phyloP scores from a whole-genome alignment of 2,888 invertebrate species.

The Taenaris catops region DNA sequence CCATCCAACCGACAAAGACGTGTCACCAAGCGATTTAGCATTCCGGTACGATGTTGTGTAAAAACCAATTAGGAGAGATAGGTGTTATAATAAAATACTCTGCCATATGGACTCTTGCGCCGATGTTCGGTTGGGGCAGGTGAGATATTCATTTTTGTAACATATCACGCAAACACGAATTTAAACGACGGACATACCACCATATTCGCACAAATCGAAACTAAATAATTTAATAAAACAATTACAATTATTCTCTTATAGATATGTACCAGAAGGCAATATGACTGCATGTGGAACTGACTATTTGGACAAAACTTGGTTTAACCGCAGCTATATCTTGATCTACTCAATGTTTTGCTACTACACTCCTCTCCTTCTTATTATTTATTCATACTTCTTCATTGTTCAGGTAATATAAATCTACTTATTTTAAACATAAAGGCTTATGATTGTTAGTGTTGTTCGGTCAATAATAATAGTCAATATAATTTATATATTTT shows the following conservation, averaged over 20 bases:
- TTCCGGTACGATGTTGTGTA: too few relatives aligned
- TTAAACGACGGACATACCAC: neutral
- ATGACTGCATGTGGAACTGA: slow-evolving; percentile 96
- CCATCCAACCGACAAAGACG: too few relatives aligned
- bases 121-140: slow-evolving; percentile 93
- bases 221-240: too few relatives aligned
- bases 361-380: slow-evolving; percentile 86
- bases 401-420: too few relatives aligned
- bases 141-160: slow-evolving; percentile 31
- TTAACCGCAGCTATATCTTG: slow-evolving; percentile 89
- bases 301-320: slow-evolving; percentile 87
- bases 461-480: too few relatives aligned
- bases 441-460: too few relatives aligned
- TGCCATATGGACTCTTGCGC: slow-evolving; percentile 92
- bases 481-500: too few relatives aligned
- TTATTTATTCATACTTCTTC: slow-evolving; percentile 94
- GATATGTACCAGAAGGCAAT: slow-evolving; percentile 96
- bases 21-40: too few relatives aligned
- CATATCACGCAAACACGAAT: neutral
- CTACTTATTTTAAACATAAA: too few relatives aligned
- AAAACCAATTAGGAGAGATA: too few relatives aligned
- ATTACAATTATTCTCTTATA: slow-evolving; percentile 37
- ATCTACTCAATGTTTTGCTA: slow-evolving; percentile 89
- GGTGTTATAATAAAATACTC: too few relatives aligned
- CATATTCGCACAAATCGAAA: too few relatives aligned